Conservation (phyloP, 2,113 vertebrate species). For the Bufo bufo region DNA sequence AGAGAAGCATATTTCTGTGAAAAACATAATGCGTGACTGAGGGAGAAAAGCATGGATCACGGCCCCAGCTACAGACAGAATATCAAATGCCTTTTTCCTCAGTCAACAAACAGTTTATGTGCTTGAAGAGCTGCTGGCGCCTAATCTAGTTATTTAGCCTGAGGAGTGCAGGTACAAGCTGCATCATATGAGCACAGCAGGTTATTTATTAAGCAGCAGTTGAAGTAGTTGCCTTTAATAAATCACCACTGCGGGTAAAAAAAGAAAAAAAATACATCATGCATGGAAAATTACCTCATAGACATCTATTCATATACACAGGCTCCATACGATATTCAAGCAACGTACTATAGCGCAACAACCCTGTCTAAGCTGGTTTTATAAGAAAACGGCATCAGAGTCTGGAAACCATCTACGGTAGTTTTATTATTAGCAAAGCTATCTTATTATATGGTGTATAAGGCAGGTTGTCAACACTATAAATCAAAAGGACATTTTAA, state of each 20-base stretch:
- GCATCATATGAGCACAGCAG: not conserved
- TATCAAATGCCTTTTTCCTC: not conserved
- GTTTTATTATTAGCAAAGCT: conserved; percentile 52
- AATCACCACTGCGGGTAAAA: not conserved
- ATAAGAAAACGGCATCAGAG: conserved; percentile 27
- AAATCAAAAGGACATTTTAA: conserved; percentile 57
- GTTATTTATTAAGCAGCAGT: conserved; percentile 15
- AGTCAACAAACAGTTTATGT: conserved; percentile 18
- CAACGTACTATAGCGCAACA: not conserved
- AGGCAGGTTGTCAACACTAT: conserved; percentile 52
- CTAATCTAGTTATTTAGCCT: conserved; percentile 27
- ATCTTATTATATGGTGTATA: conserved; percentile 48
- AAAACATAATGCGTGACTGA: not conserved
- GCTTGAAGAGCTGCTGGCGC: not conserved
- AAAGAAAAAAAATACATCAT: not conserved
- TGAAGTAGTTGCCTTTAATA: not conserved
- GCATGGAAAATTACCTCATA: not conserved
- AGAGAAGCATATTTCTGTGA: too few species aligned
- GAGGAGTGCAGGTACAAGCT: not conserved
- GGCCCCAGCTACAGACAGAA: not conserved
- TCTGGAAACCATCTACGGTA: conserved; percentile 58
- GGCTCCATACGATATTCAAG: not conserved
- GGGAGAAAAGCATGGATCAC: not conserved
- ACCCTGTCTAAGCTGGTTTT: not conserved
- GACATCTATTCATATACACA: not conserved